phyloP scores from a whole-genome alignment of 2,797 vertebrate species.

The Amazona finschi region DNA sequence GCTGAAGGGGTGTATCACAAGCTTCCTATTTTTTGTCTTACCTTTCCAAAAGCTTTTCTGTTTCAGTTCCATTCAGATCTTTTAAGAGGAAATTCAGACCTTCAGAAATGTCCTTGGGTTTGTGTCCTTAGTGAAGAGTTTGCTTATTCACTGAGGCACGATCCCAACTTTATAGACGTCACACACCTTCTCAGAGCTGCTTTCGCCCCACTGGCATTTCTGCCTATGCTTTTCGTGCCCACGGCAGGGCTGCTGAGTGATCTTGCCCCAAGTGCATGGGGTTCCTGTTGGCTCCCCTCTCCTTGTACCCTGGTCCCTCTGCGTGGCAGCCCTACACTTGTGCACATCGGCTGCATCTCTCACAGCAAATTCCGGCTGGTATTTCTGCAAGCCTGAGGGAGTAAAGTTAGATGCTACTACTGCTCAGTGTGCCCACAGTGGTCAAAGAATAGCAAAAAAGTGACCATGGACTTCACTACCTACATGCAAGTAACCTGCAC shows the following conservation, averaged over 20 bases:
- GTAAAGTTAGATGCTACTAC: background rate
- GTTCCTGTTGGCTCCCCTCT: fast-evolving
- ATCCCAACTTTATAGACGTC: background rate
- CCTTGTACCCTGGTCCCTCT: fast-evolving
- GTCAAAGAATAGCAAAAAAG: background rate
- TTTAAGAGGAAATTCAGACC: background rate
- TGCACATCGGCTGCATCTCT: background rate
- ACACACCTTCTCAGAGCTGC: background rate
- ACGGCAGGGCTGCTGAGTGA: fast-evolving
- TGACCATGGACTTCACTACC: background rate
- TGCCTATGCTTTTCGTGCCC: background rate
- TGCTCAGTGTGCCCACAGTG: background rate
- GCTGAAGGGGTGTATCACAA: constrained; percentile 15
- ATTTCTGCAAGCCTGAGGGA: background rate
- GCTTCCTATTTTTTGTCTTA: background rate
- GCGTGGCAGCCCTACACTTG: background rate
- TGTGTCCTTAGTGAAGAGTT: background rate
- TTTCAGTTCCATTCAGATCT: constrained; percentile 22
- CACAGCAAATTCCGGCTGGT: background rate
- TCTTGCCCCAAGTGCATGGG: fast-evolving
- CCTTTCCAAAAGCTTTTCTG: background rate
- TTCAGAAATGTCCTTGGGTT: background rate
- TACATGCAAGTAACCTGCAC: background rate
- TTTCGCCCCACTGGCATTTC: fast-evolving
- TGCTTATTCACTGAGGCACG: background rate